A percentile compares a stretch with the other conserved stretches of the same genome.
Evolutionary conservation across 2,113 vertebrate species (phyloP).

Genomic region (human (Homo sapiens)): DNA sequence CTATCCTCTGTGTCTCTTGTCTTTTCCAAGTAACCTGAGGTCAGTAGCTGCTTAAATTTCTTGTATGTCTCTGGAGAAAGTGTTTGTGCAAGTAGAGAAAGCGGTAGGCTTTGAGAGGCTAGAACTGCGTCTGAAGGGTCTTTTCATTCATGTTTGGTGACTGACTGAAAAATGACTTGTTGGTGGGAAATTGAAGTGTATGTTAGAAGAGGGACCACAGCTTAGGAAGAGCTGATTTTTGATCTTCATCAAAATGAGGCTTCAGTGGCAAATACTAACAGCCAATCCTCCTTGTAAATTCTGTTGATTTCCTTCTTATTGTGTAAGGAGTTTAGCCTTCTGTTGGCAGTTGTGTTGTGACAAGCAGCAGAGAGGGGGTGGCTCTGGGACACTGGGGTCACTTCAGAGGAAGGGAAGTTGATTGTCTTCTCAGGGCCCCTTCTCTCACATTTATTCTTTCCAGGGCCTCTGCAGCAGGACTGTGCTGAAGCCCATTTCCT

Average conservation of each 20-base stretch:
- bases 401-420: constrained; percentile 69
- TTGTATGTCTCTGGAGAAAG: not conserved
- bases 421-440: constrained; percentile 78
- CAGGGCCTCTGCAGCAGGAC: constrained; percentile 57
- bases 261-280: not conserved
- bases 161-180: not conserved
- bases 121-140: not conserved
- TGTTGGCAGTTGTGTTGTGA: not conserved
- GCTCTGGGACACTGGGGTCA: constrained; percentile 39
- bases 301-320: constrained; percentile 56
- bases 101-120: not conserved
- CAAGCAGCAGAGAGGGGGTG: not conserved
- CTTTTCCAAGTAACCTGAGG: not conserved
- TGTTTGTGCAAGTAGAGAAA: not conserved
- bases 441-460: constrained; percentile 66
- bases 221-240: not conserved
- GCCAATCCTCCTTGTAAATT: constrained; percentile 52
- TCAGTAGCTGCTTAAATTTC: not conserved
- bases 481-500: constrained; percentile 73
- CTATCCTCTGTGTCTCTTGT: not conserved
- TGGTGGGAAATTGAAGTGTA: not conserved
- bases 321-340: not conserved
- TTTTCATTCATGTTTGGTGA: not conserved
- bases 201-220: no score
- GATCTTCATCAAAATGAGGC: not conserved